Percentiles rank a stretch among this genome's conserved stretches.
Evolutionary conservation across 2,797 vertebrate genomes (phyloP).

Genomic region (Pampus argenteus): DNA sequence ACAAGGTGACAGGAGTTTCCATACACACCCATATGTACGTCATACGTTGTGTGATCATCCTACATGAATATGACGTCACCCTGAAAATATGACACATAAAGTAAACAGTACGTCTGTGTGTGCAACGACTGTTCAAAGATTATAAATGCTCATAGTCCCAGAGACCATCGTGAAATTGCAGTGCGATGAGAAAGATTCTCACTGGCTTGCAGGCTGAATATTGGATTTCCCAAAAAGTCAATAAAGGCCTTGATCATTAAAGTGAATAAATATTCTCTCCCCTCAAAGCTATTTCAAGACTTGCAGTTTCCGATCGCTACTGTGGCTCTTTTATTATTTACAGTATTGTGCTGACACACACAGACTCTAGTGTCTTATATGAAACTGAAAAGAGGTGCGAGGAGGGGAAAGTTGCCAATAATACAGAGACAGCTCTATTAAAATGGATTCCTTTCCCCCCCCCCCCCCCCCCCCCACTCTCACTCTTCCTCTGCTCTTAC

Average conservation of each 20-base stretch:
- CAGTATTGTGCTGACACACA: constrained; percentile 83
- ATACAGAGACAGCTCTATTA: constrained; percentile 80
- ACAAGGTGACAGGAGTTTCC: constrained; percentile 33
- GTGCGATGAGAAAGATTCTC: constrained; percentile 75
- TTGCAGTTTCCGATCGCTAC: constrained; percentile 69
- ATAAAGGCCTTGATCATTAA: constrained; percentile 86
- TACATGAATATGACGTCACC: background rate
- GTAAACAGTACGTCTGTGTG: constrained; percentile 28
- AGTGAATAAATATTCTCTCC: constrained; percentile 86
- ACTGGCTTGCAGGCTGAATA: constrained; percentile 82
- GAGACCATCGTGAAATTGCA: constrained; percentile 79
- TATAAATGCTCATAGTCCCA: constrained; percentile 81
- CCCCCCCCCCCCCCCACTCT: constrained; percentile 13
- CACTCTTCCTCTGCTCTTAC: constrained; percentile 41
- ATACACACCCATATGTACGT: background rate
- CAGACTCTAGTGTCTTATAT: constrained; percentile 73
- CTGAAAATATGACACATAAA: background rate
- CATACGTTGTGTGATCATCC: background rate
- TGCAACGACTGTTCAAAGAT: constrained; percentile 48
- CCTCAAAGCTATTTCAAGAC: constrained; percentile 83
- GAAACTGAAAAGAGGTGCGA: constrained; percentile 63
- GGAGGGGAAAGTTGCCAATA: constrained; percentile 73
- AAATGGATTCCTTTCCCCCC: constrained; percentile 73
- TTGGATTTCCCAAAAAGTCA: constrained; percentile 88
- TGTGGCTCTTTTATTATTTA: constrained; percentile 82